Base-by-base conservation (phyloP, 1,140 invertebrate species). In the Drosophila arizonae region DNA sequence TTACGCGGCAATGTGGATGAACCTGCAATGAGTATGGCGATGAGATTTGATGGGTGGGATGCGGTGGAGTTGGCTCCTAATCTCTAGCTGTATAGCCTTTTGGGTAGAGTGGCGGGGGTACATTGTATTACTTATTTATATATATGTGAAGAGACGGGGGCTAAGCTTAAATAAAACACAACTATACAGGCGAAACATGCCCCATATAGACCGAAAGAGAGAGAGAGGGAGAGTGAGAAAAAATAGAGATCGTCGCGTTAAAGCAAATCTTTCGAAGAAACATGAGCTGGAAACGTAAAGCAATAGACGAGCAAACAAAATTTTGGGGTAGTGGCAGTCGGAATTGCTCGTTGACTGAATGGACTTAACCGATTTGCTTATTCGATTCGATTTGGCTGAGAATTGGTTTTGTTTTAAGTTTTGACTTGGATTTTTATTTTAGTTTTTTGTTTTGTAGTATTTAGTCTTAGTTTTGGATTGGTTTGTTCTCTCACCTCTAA, bases 1-100 rank as follows among this genome's bases (percentile, higher is more conserved):
- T 95, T 95, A 77, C 97, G 94, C 62, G 96, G 96, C 81, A 97
- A 93, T 62, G 96, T 97, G 33, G 96, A 96, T 64, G 96, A 95
- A 90, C 95, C 96, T 96, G 92, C 90, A 88, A 89, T 73, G 85
- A 90, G 70, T 68, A 90, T 81, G 82, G 79, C 77, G 81, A 85
- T 89, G 88, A 89, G 88, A 87, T 82, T 85, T 85, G 89, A 86
- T 89, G 85, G 85, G 33, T 33, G 84, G 77, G 84, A 88, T 84
- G 84, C 84, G 84, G 84, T 87, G 82, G 82, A 77, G 6, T 75
- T 58, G 80, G 57, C 63, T 62, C 58, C 79, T 81, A 81, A 58
- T 67, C 46, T 36, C 60, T 63, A 57, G 41, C 51, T 64, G 67
- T 56, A 46, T 54, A 26, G 11, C 17, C 15, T 45, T 64, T 24